Evolutionary conservation across 2,797 vertebrate genomes (phyloP), one percentile per base, ranked within the genome.

Genomic region (Myioborus melanocephalus): DNA sequence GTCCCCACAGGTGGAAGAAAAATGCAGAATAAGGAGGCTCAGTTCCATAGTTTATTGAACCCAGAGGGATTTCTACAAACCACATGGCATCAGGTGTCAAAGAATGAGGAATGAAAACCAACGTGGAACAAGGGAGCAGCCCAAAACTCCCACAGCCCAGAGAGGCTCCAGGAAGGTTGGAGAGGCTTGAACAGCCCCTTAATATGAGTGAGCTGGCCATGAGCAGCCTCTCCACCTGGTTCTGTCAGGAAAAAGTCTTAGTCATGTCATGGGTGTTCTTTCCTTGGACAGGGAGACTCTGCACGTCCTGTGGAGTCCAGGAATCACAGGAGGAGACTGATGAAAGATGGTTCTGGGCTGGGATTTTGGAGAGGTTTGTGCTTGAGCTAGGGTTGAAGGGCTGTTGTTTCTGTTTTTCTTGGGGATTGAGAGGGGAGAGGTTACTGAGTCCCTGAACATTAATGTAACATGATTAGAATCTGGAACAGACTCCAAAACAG

Each of bases 71-170:
- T 88, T 55, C 69, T 60, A 19, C n/a, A 83, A 80, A 71, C 53
- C 93, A 93, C 39, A 60, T 72, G 90, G 69, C 59, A 46, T 75
- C 87, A 72, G 83, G 89, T 90, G 93, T 88, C 75, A 73, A 64
- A 92, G 55, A 85, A 81, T 69, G 85, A 85, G 60, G 83, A 43
- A 61, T 46, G 79, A 89, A 83, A 91, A 78, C 52, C 78, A 53
- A 1, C 0, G 0, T 34, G 63, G 59, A 76, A 37, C 28, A 76
- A 43, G 1, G 8, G 70, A 94, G 85, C 75, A 65, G 79, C 50
- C 72, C 82, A 14, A 56, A 83, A 73, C 72, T 91, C 80, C 85
- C 79, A 44, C 85, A 78, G 61, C 53, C 78, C 24, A 0, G 13
- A 0, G 3, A 43, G 46, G 41, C 82, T 73, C 64, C 76, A 78